phyloP scores from a whole-genome alignment of 2,888 invertebrate species.

The Lamellibrachia satsuma region DNA sequence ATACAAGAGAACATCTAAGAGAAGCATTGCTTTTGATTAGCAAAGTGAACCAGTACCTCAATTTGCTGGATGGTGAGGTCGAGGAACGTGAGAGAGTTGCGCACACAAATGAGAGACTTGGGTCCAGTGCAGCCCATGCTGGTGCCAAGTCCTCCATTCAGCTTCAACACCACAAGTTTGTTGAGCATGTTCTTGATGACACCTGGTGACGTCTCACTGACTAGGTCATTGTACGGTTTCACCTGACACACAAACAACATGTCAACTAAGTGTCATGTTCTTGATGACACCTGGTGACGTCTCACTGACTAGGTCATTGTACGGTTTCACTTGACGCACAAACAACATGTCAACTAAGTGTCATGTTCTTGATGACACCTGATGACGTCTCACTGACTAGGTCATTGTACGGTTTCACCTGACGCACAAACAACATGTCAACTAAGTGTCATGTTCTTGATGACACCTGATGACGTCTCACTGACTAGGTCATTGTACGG shows the following conservation, averaged over 20 bases:
- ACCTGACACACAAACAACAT: slow-evolving; percentile 37
- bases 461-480: slow-evolving; percentile 28
- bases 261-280: slow-evolving; percentile 38
- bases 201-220: slow-evolving; percentile 24
- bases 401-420: slow-evolving; percentile 46
- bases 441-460: slow-evolving; percentile 46
- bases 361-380: not conserved
- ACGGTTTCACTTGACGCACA: slow-evolving; percentile 42
- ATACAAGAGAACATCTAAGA: too few relatives aligned
- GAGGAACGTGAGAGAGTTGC: slow-evolving; percentile 65
- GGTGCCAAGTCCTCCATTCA: slow-evolving; percentile 67
- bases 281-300: slow-evolving; percentile 40
- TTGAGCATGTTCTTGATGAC: slow-evolving; percentile 54
- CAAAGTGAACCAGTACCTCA: slow-evolving; percentile 52
- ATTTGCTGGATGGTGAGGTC: slow-evolving; percentile 66
- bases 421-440: slow-evolving; percentile 3
- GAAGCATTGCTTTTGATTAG: not conserved
- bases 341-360: too few relatives aligned
- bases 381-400: slow-evolving; percentile 28
- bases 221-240: slow-evolving; percentile 42
- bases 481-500: slow-evolving; percentile 41
- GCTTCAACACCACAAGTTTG: slow-evolving; percentile 65
- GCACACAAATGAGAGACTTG: slow-evolving; percentile 65
- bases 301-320: slow-evolving; percentile 37
- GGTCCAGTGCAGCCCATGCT: slow-evolving; percentile 67